These are phyloP conservation scores for Homalodisca vitripennis DNA, from an alignment of 1,140 invertebrate genomes.

Conservation along the genomic window DNA sequence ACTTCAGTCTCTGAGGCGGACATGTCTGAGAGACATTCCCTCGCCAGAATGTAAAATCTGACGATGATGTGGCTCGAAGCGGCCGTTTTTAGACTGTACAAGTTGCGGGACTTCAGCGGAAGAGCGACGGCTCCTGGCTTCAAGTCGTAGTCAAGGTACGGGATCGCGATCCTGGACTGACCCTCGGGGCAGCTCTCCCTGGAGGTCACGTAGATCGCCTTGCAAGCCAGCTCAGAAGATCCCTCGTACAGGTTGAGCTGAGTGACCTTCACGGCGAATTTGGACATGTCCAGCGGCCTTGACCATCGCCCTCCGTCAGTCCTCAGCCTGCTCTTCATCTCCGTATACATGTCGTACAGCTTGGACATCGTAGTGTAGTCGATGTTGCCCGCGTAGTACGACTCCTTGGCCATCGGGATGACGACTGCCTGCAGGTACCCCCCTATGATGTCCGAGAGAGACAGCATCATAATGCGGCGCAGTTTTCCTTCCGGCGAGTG, in stretches of 20 bases:
- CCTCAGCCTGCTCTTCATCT: constrained; percentile 34
- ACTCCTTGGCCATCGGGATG: constrained; percentile 37
- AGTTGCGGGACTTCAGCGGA: constrained; percentile 33
- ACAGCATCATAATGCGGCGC: background rate
- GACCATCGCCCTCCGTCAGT: constrained; percentile 38
- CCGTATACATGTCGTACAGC: constrained; percentile 1
- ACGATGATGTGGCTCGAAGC: constrained; percentile 35
- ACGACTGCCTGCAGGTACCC: constrained; percentile 38
- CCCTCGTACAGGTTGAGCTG: background rate
- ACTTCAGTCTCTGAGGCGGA: constrained; percentile 22
- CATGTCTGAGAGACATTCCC: constrained; percentile 33
- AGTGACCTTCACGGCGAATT: constrained; percentile 34
- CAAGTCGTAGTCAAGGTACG: constrained; percentile 36
- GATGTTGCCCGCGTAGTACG: constrained; percentile 38
- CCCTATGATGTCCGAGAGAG: constrained; percentile 35
- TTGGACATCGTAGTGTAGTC: constrained; percentile 14
- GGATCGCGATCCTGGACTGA: constrained; percentile 32
- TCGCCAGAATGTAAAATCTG: constrained; percentile 38
- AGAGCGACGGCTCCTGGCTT: constrained; percentile 37
- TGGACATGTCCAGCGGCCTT: constrained; percentile 25
- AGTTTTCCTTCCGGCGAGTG: background rate
- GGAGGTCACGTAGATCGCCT: background rate
- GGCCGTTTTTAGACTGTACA: constrained; percentile 35
- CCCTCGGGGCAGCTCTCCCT: background rate
- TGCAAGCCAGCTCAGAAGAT: constrained; percentile 12